These are phyloP conservation scores for Epiblema foenella DNA, from an alignment of 2,888 invertebrate genomes.

Conservation along the genomic window DNA sequence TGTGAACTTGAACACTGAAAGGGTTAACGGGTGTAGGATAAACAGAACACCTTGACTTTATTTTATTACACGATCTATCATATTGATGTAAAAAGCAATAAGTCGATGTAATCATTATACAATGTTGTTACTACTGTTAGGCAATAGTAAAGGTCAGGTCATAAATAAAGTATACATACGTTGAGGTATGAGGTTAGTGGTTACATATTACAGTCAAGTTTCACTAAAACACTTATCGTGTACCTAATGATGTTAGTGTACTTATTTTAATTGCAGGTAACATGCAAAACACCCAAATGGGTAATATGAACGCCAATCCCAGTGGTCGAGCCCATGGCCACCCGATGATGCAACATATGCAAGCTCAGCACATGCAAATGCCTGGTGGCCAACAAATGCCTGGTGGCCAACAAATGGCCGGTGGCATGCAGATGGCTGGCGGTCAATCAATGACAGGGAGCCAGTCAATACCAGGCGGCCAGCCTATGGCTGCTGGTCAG, in stretches of 20 bases:
- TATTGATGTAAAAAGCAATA: neutral
- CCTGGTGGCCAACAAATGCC: conserved; percentile 9
- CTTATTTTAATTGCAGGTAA: conserved; percentile 43
- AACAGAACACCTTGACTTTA: too few species aligned
- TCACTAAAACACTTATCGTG: too few species aligned
- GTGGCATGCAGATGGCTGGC: conserved; percentile 4
- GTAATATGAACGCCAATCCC: conserved; percentile 10
- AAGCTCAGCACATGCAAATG: conserved; percentile 2
- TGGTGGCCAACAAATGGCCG: conserved; percentile 1
- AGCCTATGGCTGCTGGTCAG: conserved; percentile 1
- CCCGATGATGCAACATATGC: neutral
- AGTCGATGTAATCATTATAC: neutral
- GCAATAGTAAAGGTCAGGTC: neutral
- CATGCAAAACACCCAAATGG: conserved; percentile 42
- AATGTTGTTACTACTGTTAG: neutral
- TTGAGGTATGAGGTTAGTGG: too few species aligned
- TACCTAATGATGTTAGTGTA: neutral
- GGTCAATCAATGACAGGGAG: neutral
- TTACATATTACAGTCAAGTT: too few species aligned
- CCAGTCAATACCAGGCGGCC: neutral
- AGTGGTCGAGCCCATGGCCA: conserved; percentile 30
- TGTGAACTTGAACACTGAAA: too few species aligned
- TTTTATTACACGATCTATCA: neutral
- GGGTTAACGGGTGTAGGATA: too few species aligned
- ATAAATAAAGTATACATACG: too few species aligned